A percentile compares a stretch with the other conserved stretches of the same genome.
These are phyloP conservation scores for Labrus mixtus DNA, from an alignment of 2,113 vertebrate genomes.

Conservation along the genomic window DNA sequence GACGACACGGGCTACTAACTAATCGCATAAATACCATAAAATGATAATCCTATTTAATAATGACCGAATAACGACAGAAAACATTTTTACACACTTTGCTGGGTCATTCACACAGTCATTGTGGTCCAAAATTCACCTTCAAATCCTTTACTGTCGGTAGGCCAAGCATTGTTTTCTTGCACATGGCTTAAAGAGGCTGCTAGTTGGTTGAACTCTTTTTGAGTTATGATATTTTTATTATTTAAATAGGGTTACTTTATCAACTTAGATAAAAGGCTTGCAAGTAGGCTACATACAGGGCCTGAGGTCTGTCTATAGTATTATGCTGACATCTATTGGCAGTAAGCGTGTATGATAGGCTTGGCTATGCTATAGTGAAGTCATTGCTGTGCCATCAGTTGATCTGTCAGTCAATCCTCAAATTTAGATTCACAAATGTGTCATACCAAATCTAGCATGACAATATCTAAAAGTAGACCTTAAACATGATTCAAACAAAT, in stretches of 20 bases:
- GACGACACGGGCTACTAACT: background rate
- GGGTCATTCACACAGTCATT: background rate
- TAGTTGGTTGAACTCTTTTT: background rate
- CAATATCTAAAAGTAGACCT: no score
- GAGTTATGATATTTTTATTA: background rate
- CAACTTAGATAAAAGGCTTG: background rate
- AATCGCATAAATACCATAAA: background rate
- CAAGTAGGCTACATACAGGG: background rate
- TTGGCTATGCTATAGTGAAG: no score
- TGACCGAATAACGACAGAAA: background rate
- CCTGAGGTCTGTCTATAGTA: background rate
- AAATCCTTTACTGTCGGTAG: background rate
- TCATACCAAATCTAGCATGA: no score
- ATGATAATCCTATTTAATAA: background rate
- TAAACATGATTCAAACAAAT: no score
- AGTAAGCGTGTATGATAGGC: background rate
- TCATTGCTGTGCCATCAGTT: background rate
- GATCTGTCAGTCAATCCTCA: no score
- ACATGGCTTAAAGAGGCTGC: background rate
- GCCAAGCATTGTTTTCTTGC: background rate
- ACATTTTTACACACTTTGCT: background rate
- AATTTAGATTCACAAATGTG: no score
- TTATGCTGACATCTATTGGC: conserved; percentile 66
- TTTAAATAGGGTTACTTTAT: background rate
- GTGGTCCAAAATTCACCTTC: background rate